A percentile compares a stretch with the other conserved stretches of the same genome.
Evolutionary conservation across 1,140 invertebrate species (phyloP).

Genomic region (Zeugodacus cucurbitae): DNA sequence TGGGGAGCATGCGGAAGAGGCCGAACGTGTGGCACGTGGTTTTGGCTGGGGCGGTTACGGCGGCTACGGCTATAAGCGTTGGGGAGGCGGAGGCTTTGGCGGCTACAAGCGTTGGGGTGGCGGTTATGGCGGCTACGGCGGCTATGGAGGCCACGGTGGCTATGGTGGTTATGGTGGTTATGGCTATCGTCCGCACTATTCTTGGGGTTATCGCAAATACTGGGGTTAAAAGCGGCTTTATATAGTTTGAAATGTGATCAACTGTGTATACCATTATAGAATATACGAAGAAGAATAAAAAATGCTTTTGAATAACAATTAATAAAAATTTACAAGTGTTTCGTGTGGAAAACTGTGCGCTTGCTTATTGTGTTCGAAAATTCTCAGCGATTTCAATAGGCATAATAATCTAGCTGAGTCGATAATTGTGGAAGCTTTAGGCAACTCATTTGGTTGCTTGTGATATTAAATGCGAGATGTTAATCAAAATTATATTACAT

Average conservation of each 20-base stretch:
- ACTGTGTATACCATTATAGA: not conserved
- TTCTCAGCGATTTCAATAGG: too few relatives aligned
- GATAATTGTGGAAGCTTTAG: too few relatives aligned
- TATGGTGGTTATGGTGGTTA: not conserved
- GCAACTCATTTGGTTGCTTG: too few relatives aligned
- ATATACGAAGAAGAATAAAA: not conserved
- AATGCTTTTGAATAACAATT: not conserved
- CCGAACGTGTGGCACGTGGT: not conserved
- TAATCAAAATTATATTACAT: too few relatives aligned
- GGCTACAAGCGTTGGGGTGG: not conserved
- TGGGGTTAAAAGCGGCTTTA: not conserved
- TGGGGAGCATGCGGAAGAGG: not conserved
- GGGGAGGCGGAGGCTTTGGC: not conserved
- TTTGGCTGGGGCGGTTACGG: constrained; percentile 11
- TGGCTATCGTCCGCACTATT: not conserved
- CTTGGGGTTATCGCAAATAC: not conserved
- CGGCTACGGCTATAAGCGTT: not conserved
- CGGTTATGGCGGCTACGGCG: not conserved
- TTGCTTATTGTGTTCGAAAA: too few relatives aligned
- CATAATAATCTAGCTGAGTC: too few relatives aligned
- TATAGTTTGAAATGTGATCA: not conserved
- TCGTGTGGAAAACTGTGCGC: too few relatives aligned
- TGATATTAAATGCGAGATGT: too few relatives aligned
- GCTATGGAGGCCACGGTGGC: not conserved
- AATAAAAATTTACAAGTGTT: too few relatives aligned